Conservation (phyloP, 2,797 vertebrate genomes). For the Poeciliopsis paucimaculata region DNA sequence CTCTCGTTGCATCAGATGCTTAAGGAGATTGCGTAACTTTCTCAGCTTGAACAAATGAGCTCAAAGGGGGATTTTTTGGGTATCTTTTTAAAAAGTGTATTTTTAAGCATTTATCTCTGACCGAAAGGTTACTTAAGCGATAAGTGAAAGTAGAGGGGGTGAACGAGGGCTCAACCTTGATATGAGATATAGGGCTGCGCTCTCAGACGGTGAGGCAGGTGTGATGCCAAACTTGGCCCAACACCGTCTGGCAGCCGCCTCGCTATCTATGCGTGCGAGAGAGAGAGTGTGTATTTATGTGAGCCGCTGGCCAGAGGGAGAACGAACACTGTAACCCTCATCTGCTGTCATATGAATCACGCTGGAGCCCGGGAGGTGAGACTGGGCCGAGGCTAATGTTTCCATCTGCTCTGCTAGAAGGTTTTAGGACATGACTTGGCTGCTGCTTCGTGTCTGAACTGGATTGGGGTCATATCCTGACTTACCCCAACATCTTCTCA, state of each 20-base stretch:
- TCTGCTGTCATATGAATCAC: conserved; percentile 72
- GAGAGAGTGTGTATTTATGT: conserved; percentile 33
- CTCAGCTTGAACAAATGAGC: conserved; percentile 9
- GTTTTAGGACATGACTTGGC: conserved; percentile 26
- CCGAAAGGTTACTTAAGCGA: not conserved
- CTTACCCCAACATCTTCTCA: not conserved
- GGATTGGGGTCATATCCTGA: not conserved
- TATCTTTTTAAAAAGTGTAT: not conserved
- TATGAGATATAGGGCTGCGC: conserved; percentile 56
- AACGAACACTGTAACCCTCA: conserved; percentile 61
- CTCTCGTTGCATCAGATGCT: conserved; percentile 28
- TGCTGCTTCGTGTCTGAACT: conserved; percentile 11
- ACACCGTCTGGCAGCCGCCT: conserved; percentile 62
- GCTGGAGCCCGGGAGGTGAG: conserved; percentile 55
- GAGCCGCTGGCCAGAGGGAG: conserved; percentile 39
- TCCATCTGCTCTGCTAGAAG: conserved; percentile 55
- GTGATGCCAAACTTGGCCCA: conserved; percentile 59
- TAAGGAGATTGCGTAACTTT: conserved; percentile 21
- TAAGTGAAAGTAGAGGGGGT: conserved; percentile 4
- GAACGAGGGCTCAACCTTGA: conserved; percentile 58
- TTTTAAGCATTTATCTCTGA: conserved; percentile 1
- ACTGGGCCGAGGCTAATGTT: conserved; percentile 49
- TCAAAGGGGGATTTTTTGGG: not conserved
- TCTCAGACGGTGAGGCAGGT: conserved; percentile 70
- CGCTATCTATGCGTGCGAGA: conserved; percentile 34